A percentile compares a stretch with the other conserved stretches of the same genome.
These are phyloP conservation scores for Drosophila prosaltans DNA, from an alignment of 1,140 invertebrate genomes.

Conservation along the genomic window DNA sequence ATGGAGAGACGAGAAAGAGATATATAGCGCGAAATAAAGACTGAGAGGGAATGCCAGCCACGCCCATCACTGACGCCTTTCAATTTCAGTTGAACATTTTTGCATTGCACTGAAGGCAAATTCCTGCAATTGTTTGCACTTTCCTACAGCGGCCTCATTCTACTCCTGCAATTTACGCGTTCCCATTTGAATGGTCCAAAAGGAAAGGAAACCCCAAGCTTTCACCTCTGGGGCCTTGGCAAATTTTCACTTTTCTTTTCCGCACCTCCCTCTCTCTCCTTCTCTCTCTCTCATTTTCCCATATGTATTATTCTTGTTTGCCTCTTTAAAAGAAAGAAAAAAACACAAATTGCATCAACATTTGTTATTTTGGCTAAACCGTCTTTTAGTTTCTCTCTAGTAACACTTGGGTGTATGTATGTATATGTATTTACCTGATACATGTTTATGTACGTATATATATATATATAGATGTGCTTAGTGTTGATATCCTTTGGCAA, in stretches of 20 bases:
- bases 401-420: neutral
- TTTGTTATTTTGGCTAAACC: constrained; percentile 55
- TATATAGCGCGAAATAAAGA: constrained; percentile 19
- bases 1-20: neutral
- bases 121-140: constrained; percentile 64
- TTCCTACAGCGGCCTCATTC: constrained; percentile 32
- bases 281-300: neutral
- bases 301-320: constrained; percentile 50
- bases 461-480: constrained; percentile 15
- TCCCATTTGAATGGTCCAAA: constrained; percentile 47
- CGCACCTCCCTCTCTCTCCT: too few species aligned
- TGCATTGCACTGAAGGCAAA: constrained; percentile 42
- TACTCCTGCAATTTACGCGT: constrained; percentile 58
- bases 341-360: constrained; percentile 65
- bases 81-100: constrained; percentile 58
- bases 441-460: constrained; percentile 15
- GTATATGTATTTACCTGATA: constrained; percentile 1
- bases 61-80: constrained; percentile 60
- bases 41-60: constrained; percentile 34
- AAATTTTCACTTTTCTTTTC: constrained; percentile 47
- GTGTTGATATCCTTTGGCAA: constrained; percentile 2
- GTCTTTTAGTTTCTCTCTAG: constrained; percentile 38
- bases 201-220: constrained; percentile 28
- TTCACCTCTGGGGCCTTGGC: constrained; percentile 43
- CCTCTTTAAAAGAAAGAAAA: constrained; percentile 7